A percentile compares a stretch with the other conserved stretches of the same genome.
These are phyloP conservation scores for Nomada fucata DNA, from an alignment of 2,888 invertebrate species.

Conservation along the genomic window DNA sequence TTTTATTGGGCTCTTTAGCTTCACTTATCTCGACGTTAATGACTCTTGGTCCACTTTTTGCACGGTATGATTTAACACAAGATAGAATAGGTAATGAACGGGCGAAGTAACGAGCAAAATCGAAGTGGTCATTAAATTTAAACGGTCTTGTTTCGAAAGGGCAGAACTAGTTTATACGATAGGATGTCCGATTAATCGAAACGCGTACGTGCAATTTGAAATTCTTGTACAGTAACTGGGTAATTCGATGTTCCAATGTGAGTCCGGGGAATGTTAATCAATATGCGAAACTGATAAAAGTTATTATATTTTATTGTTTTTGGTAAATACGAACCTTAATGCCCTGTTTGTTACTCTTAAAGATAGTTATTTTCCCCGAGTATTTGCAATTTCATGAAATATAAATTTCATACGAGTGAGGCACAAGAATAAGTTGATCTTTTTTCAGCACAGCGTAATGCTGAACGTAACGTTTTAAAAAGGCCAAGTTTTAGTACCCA, in stretches of 20 bases:
- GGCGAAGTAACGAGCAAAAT: neutral
- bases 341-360: no score
- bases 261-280: neutral
- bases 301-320: neutral
- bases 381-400: no score
- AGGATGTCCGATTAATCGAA: constrained; percentile 17
- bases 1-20: neutral
- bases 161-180: neutral
- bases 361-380: no score
- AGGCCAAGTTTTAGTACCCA: neutral
- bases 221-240: neutral
- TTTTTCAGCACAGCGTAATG: neutral
- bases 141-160: constrained; percentile 2
- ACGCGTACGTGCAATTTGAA: neutral
- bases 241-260: neutral
- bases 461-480: neutral
- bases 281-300: neutral
- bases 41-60: neutral
- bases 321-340: no score
- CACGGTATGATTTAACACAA: constrained; percentile 10
- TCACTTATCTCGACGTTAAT: no score
- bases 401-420: no score
- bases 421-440: no score
- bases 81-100: constrained; percentile 14
- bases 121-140: constrained; percentile 20